phyloP scores from a whole-genome alignment of 2,888 invertebrate species.

The Fragum fragum region DNA sequence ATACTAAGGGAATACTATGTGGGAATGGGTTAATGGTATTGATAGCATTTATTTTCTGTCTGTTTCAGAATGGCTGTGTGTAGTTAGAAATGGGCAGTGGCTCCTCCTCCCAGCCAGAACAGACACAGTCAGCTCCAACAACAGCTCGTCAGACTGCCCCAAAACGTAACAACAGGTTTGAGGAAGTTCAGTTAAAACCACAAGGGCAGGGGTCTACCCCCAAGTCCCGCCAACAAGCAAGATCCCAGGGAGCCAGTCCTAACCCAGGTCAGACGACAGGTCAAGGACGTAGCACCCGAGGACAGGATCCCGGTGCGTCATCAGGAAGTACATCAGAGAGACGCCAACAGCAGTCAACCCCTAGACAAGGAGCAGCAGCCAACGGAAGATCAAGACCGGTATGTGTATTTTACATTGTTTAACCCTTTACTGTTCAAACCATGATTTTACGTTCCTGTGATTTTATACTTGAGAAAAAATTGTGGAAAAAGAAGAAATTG shows the following conservation, averaged over 20 bases:
- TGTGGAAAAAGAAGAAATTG: too few relatives aligned
- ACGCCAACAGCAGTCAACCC: slow-evolving; percentile 21
- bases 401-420: background rate
- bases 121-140: slow-evolving; percentile 61
- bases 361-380: slow-evolving; percentile 46
- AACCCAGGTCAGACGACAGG: slow-evolving; percentile 39
- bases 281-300: slow-evolving; percentile 28
- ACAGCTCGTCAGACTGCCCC: slow-evolving; percentile 58
- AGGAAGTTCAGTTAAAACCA: slow-evolving; percentile 59
- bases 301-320: slow-evolving; percentile 61
- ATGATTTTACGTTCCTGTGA: too few relatives aligned
- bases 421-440: too few relatives aligned
- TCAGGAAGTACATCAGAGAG: slow-evolving; percentile 51
- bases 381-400: slow-evolving; percentile 32
- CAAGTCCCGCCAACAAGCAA: slow-evolving; percentile 39
- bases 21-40: too few relatives aligned
- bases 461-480: too few relatives aligned
- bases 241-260: slow-evolving; percentile 55
- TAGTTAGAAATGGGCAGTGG: slow-evolving; percentile 59
- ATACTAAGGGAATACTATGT: too few relatives aligned
- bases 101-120: slow-evolving; percentile 43
- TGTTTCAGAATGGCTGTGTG: slow-evolving; percentile 6
- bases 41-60: background rate
- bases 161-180: slow-evolving; percentile 59
- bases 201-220: slow-evolving; percentile 41